phyloP scores from a whole-genome alignment of 2,888 invertebrate genomes.

The Miltochrista miniata region DNA sequence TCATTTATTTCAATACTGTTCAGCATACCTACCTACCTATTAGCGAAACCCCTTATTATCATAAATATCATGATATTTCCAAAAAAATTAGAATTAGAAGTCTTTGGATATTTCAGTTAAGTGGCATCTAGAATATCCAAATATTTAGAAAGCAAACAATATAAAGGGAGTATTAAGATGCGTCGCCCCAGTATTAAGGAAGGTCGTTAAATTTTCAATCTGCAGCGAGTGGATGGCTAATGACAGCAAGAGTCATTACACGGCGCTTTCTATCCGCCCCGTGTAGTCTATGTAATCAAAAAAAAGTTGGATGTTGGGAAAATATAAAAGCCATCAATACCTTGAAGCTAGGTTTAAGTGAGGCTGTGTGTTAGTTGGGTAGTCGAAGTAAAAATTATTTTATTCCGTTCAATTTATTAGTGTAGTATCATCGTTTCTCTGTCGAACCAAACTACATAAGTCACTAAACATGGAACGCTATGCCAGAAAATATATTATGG shows the following conservation, averaged over 20 bases:
- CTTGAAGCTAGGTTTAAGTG: background rate
- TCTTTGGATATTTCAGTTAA: no score
- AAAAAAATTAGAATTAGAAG: no score
- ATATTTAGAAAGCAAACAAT: constrained; percentile 28
- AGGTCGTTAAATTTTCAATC: constrained; percentile 39
- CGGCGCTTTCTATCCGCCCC: constrained; percentile 18
- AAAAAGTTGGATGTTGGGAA: constrained; percentile 20
- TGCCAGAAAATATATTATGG: no score
- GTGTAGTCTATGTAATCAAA: constrained; percentile 26
- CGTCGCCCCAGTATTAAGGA: constrained; percentile 25
- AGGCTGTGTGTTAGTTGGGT: no score
- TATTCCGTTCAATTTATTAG: no score
- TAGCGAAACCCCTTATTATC: no score
- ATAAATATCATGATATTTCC: background rate
- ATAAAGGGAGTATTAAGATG: constrained; percentile 26
- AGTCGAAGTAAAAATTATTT: no score
- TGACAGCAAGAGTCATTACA: constrained; percentile 56
- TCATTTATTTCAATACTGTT: no score
- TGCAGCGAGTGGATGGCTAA: constrained; percentile 37
- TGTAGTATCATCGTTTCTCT: no score
- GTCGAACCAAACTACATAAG: no score
- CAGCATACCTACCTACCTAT: no score
- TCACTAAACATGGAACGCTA: no score
- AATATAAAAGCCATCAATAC: constrained; percentile 11
- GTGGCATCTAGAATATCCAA: background rate